A percentile compares a stretch with the other conserved stretches of the same genome.
These are phyloP conservation scores for Dermochelys coriacea DNA, from an alignment of 2,797 vertebrate species.

Conservation along the genomic window DNA sequence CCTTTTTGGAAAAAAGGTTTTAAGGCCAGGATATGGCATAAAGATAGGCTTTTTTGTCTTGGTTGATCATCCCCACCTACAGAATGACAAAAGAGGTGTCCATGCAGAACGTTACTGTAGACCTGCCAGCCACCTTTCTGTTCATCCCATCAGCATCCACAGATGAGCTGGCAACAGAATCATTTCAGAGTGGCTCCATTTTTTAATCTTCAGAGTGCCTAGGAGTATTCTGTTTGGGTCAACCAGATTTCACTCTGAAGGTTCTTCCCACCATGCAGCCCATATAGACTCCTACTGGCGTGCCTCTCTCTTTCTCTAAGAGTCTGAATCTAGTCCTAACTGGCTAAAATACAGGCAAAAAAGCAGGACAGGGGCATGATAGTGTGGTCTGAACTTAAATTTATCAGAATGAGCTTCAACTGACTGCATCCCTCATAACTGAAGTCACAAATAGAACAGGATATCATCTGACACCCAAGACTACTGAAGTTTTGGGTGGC, in stretches of 20 bases:
- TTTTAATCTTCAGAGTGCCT: no score
- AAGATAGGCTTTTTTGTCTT: background rate
- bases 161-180: no score
- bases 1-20: background rate
- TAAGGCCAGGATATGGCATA: background rate
- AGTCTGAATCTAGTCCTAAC: background rate
- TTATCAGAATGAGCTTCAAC: background rate
- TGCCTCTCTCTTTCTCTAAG: background rate
- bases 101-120: accelerated
- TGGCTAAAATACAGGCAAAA: background rate
- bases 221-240: background rate
- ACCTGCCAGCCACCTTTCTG: accelerated
- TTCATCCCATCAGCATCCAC: no score
- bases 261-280: background rate
- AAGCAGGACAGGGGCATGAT: background rate
- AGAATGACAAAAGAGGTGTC: background rate
- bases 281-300: background rate
- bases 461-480: background rate
- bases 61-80: background rate
- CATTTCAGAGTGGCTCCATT: background rate
- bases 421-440: background rate
- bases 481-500: background rate
- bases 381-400: background rate
- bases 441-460: background rate
- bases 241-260: background rate